Conservation (phyloP, 1,140 invertebrate species). For the Drosophila simulans region DNA sequence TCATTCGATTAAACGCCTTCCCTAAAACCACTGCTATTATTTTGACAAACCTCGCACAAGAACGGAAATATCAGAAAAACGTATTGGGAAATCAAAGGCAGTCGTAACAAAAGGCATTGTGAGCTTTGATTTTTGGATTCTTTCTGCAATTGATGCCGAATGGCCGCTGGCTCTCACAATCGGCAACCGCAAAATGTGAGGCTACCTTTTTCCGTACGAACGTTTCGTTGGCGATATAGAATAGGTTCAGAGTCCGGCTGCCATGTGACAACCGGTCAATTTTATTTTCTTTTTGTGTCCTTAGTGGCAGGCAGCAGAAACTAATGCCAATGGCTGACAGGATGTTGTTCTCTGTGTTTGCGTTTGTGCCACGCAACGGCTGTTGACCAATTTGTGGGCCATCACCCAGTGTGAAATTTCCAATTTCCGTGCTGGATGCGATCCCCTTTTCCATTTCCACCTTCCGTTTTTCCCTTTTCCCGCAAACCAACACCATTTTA, state of each 20-base stretch:
- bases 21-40: constrained; percentile 16
- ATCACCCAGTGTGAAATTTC: constrained; percentile 81
- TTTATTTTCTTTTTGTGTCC: constrained; percentile 76
- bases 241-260: constrained; percentile 6
- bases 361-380: constrained; percentile 37
- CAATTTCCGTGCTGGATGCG: constrained; percentile 68
- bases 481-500: constrained; percentile 1
- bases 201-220: constrained; percentile 60
- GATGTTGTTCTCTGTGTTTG: constrained; percentile 38
- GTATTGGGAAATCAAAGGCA: constrained; percentile 65
- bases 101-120: constrained; percentile 34
- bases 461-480: background rate
- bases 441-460: constrained; percentile 4
- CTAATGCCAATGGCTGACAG: constrained; percentile 65
- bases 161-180: constrained; percentile 59
- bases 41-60: background rate
- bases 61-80: constrained; percentile 17
- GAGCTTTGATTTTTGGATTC: constrained; percentile 35
- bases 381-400: constrained; percentile 80
- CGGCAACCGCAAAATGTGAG: constrained; percentile 69
- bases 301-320: constrained; percentile 36
- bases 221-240: constrained; percentile 22
- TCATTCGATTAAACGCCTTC: constrained; percentile 22
- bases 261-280: constrained; percentile 44
- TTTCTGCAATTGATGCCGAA: background rate